Evolutionary conservation across 2,888 invertebrate genomes (phyloP).

Genomic region (Pollenia amentaria): DNA sequence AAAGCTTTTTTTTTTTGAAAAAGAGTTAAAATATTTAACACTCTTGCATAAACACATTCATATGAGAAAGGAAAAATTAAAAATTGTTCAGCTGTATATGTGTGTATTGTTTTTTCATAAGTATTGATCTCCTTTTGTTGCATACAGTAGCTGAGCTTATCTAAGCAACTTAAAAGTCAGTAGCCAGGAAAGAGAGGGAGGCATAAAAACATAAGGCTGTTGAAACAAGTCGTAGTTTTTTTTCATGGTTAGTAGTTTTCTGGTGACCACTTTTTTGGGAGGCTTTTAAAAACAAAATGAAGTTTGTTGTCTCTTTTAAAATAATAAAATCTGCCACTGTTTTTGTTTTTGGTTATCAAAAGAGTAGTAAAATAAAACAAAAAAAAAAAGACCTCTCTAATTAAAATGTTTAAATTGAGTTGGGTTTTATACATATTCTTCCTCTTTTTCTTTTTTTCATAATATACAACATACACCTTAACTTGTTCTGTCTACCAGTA

Average conservation of each 20-base stretch:
- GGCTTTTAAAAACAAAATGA: constrained; percentile 63
- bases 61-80: constrained; percentile 10
- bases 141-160: constrained; percentile 67
- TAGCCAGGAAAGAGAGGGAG: constrained; percentile 68
- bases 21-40: constrained; percentile 4
- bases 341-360: constrained; percentile 26
- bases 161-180: constrained; percentile 53
- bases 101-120: not conserved
- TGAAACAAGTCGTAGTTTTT: constrained; percentile 53
- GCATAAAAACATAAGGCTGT: constrained; percentile 38
- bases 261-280: constrained; percentile 3
- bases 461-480: too few species aligned
- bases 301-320: constrained; percentile 10
- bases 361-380: constrained; percentile 23
- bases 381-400: constrained; percentile 77
- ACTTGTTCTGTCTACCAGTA: too few species aligned
- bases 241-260: not conserved
- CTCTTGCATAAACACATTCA: not conserved
- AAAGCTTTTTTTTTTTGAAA: constrained; percentile 9
- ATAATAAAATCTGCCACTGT: not conserved
- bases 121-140: constrained; percentile 60
- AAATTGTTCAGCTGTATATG: not conserved
- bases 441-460: too few species aligned
- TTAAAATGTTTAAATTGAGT: constrained; percentile 76
- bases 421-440: constrained; percentile 71